These are phyloP conservation scores for Anthrax anthrax DNA, from an alignment of 2,888 invertebrate genomes.

Conservation along the genomic window DNA sequence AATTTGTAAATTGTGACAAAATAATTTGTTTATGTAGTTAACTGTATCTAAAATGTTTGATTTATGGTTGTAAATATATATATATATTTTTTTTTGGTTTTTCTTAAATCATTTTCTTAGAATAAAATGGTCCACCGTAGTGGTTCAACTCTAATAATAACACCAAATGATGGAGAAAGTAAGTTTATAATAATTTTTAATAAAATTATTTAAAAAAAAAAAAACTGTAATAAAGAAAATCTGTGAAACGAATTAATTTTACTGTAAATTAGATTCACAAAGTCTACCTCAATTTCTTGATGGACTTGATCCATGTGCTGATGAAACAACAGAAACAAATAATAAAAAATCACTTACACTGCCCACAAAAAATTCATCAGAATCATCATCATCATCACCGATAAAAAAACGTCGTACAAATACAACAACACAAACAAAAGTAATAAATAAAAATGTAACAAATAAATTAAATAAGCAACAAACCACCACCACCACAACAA, in stretches of 20 bases:
- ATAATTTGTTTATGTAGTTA: too few relatives aligned
- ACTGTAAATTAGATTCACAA: conserved; percentile 1
- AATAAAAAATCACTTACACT: conserved; percentile 3
- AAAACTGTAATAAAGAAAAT: too few relatives aligned
- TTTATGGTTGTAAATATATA: too few relatives aligned
- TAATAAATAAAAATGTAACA: neutral
- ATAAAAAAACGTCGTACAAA: neutral
- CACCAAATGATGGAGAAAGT: conserved; percentile 4
- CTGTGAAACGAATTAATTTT: too few relatives aligned
- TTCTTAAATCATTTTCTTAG: too few relatives aligned
- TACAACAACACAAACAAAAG: neutral
- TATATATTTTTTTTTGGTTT: too few relatives aligned
- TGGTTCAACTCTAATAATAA: conserved; percentile 11
- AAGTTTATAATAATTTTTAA: neutral
- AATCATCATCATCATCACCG: neutral
- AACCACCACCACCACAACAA: neutral
- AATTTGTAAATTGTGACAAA: too few relatives aligned
- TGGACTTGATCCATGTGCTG: conserved; percentile 4
- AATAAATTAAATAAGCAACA: neutral
- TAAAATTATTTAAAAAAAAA: too few relatives aligned
- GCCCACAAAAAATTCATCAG: conserved; percentile 2
- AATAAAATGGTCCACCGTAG: conserved; percentile 20
- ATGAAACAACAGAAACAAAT: neutral
- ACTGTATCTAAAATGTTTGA: too few relatives aligned
- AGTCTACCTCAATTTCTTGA: conserved; percentile 6